phyloP scores from a whole-genome alignment of 2,113 vertebrate species.

The Scopus umbretta region DNA sequence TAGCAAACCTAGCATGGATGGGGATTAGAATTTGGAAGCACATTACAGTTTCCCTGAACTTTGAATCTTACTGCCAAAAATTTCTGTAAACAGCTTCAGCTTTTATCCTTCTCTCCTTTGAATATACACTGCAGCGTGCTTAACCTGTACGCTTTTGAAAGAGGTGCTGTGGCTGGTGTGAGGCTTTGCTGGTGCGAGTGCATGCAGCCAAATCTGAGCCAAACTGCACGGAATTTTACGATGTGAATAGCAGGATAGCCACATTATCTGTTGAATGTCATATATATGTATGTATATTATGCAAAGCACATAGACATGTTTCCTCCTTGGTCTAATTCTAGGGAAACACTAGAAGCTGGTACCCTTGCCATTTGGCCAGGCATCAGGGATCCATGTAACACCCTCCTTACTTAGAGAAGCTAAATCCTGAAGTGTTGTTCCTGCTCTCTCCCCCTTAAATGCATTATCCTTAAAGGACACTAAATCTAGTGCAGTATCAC shows the following conservation, averaged over 20 bases:
- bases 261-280: too few species aligned
- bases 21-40: not conserved
- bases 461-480: not conserved
- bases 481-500: not conserved
- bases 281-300: rapidly evolving
- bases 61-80: not conserved
- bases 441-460: not conserved
- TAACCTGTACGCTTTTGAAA: not conserved
- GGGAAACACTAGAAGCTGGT: not conserved
- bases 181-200: not conserved
- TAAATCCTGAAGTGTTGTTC: not conserved
- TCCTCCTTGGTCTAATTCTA: not conserved
- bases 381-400: not conserved
- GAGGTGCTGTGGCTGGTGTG: not conserved
- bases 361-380: not conserved
- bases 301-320: not conserved
- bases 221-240: not conserved
- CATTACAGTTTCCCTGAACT: not conserved
- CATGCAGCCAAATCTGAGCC: not conserved
- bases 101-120: constrained; percentile 4
- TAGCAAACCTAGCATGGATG: not conserved
- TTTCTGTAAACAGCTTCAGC: not conserved
- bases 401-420: not conserved
- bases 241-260: not conserved
- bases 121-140: rapidly evolving